These are phyloP conservation scores for Nomada ruficornis DNA, from an alignment of 2,888 invertebrate species.

Conservation along the genomic window DNA sequence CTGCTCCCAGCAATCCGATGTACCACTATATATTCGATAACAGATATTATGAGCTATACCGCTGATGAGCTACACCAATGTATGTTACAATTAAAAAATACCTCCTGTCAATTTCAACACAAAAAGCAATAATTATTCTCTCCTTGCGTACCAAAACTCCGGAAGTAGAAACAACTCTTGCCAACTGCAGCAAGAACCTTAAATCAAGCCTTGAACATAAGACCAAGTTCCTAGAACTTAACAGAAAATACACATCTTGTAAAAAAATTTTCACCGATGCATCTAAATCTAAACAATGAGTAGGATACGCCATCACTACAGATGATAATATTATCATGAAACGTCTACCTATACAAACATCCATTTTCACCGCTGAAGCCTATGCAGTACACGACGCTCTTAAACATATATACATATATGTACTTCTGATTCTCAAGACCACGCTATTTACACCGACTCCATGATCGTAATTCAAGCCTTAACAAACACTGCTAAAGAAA, in stretches of 20 bases:
- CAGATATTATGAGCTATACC: not conserved
- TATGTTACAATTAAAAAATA: not conserved
- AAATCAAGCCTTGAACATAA: not conserved
- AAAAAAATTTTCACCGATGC: no score
- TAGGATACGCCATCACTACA: no score
- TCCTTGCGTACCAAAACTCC: no score
- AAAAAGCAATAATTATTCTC: not conserved
- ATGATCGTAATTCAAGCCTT: not conserved
- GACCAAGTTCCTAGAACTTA: not conserved
- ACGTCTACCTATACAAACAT: not conserved
- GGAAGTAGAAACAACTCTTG: not conserved
- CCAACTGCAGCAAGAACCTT: slow-evolving; percentile 3
- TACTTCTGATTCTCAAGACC: not conserved
- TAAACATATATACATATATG: not conserved
- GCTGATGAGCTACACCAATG: not conserved
- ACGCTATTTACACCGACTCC: not conserved
- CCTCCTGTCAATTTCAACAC: not conserved
- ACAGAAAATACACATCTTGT: no score
- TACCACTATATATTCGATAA: not conserved
- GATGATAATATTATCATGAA: not conserved
- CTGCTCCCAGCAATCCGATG: not conserved
- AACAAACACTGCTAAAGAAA: not conserved
- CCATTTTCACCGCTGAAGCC: not conserved
- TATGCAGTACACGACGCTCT: no score
- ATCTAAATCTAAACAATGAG: no score